Evolutionary conservation across 1,140 invertebrate genomes (phyloP), one percentile per base, ranked within the genome.

Genomic region (Musca domestica): DNA sequence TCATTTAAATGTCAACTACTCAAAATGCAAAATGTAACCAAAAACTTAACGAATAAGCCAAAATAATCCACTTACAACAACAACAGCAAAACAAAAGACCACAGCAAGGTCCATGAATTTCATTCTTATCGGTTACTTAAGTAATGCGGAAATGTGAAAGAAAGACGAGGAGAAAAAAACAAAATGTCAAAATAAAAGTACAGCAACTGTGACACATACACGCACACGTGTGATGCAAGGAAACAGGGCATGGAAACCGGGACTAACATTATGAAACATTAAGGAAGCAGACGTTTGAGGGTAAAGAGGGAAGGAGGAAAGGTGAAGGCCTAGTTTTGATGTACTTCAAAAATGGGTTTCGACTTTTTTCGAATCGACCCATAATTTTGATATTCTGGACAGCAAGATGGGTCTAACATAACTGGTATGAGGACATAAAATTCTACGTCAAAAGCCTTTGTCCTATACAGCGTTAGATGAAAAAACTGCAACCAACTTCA

Each of bases 41-140:
- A 5, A 5, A 41, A 41, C 34, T 41, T 41, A 41, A 41, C 34
- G 34, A 41, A 41, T 41, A 41, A 41, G 34, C 34, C 34, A 41
- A 5, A 41, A 41, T 7, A 12, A 5, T n/a, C n/a, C n/a, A n/a
- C n/a, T n/a, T n/a, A n/a, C 6, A 34, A 54, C 22, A 12, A 54
- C 3, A 34, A 19, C 27, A 34, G 41, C 10, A 15, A 46, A 46
- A 51, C 17, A 51, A 51, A 22, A 51, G 17, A 30, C 14, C 25
- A 30, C 20, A 58, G 17, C 27, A 34, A 30, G 25, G 56, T 17
- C 56, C 56, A 61, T 61, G 56, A 61, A 61, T 61, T 61, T 61
- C 56, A 61, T 61, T 61, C 56, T 61, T 61, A 61, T 61, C 56
- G 56, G 56, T 61, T 61, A 61, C 56, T 61, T 61, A 61, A 61